A percentile compares a stretch with the other conserved stretches of the same genome.
Conservation (phyloP, 2,888 invertebrate genomes). For the Pristionchus mayeri region DNA sequence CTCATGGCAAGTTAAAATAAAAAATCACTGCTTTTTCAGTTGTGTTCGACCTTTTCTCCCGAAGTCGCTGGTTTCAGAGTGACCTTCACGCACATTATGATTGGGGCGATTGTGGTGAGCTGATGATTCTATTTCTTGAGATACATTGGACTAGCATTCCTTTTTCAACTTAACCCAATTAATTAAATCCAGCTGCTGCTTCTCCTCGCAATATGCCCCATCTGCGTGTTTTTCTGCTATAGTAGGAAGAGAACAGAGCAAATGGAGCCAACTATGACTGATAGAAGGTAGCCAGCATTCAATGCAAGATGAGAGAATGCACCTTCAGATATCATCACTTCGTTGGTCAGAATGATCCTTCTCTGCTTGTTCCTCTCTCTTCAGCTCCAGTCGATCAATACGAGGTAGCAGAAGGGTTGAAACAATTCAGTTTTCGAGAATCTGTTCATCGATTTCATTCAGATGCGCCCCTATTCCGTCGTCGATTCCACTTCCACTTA, state of each 20-base stretch:
- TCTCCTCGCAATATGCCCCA: not conserved
- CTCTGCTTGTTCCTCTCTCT: constrained; percentile 19
- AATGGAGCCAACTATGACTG: not conserved
- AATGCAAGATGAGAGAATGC: not conserved
- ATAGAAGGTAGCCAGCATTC: constrained; percentile 7
- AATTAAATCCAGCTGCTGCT: constrained; percentile 15
- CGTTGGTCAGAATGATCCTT: not conserved
- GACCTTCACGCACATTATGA: constrained; percentile 28
- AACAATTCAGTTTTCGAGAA: too few species aligned
- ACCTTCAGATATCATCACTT: constrained; percentile 9
- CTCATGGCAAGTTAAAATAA: not conserved
- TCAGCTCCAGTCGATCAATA: not conserved
- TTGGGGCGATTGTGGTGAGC: constrained; percentile 11
- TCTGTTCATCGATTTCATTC: too few species aligned
- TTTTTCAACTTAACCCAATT: not conserved
- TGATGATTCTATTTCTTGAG: not conserved
- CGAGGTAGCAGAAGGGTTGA: too few species aligned
- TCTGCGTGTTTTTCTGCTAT: constrained; percentile 18
- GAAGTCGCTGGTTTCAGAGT: not conserved
- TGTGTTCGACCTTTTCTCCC: constrained; percentile 1
- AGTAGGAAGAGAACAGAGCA: not conserved
- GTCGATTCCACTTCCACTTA: constrained; percentile 46
- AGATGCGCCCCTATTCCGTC: constrained; percentile 28
- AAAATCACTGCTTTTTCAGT: too few species aligned
- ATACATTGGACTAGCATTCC: too few species aligned